Percentiles rank a stretch among this genome's conserved stretches.
phyloP scores from a whole-genome alignment of 2,113 vertebrate species.

The Pimephales promelas region DNA sequence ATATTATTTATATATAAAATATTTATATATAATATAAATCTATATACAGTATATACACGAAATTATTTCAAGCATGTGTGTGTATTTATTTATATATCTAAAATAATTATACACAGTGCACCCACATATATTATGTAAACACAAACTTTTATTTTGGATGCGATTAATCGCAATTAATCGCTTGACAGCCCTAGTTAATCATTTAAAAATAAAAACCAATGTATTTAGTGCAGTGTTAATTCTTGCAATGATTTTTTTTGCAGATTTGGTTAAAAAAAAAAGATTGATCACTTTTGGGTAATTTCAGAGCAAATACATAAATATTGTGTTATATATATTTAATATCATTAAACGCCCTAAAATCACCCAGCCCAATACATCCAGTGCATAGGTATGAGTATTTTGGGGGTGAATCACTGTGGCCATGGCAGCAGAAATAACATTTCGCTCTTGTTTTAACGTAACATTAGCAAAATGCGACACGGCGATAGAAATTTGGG shows the following conservation, averaged over 20 bases:
- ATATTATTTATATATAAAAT: too few species aligned
- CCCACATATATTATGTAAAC: too few species aligned
- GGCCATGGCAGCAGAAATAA: not conserved
- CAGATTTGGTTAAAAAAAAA: not conserved
- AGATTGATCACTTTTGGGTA: not conserved
- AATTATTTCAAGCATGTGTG: too few species aligned
- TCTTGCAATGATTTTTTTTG: not conserved
- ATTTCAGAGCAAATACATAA: not conserved
- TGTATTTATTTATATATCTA: too few species aligned
- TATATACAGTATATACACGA: too few species aligned
- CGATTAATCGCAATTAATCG: too few species aligned
- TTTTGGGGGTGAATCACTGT: not conserved
- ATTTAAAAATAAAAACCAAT: not conserved
- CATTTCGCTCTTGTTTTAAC: conserved; percentile 19
- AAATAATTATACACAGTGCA: too few species aligned
- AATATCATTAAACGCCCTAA: too few species aligned
- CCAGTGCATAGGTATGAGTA: not conserved
- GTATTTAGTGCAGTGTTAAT: not conserved
- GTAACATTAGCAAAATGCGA: conserved; percentile 22
- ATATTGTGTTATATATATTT: too few species aligned
- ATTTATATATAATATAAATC: too few species aligned
- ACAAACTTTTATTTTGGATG: too few species aligned
- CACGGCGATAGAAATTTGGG: conserved; percentile 1
- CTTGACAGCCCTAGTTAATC: too few species aligned
- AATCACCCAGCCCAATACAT: not conserved